Base-by-base conservation (phyloP, 2,888 invertebrate genomes). In the Campoplex capitator region DNA sequence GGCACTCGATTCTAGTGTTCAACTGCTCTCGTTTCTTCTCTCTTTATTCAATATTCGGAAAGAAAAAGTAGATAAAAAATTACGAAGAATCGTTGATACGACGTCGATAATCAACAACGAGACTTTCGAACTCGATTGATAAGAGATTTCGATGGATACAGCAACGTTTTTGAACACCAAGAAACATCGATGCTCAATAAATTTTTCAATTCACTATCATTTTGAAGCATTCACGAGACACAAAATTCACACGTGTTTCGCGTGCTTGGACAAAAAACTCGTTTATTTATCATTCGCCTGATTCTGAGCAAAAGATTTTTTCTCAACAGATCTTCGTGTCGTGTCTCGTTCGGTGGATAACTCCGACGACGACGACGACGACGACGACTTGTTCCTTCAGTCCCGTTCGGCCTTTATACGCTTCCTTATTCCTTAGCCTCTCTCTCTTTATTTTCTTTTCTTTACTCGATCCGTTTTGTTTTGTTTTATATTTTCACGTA, bases 331-430 rank as follows among this genome's bases (percentile, higher is more conserved):
- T 62, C 62, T 62, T 62, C 9, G 45, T 23, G 23, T 23, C 56
- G 51, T 32, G 48, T 81, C 80, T 81, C 83, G 77, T 76, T 78
- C 62, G 51, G 74, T 68, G 35, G 65, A 35, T 8, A 16, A 68
- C 73, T 56, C 23, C 45, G 62, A 48, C 68, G 54, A 42, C 84
- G 84, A 76, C 84, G 54, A 42, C 84, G 84, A 76, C 84, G 62
- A 48, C 68, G 54, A 42, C 84, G 84, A 76, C 84, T 68, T 71
- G 79, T 81, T 83, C 54, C 82, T 74, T 71, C 76, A 56, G 42
- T 76, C 65, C 76, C 75, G 75, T 83, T 77, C 58, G 45, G 23
- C 23, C 76, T 75, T 42, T 81, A 68, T 23, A 68, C 81, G 73
- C 68, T 87, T 82, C 65, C 54, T 77, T 80, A 23, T 76, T 76